These are phyloP conservation scores for Artemia sinica DNA, from an alignment of 2,888 invertebrate species.

Conservation along the genomic window DNA sequence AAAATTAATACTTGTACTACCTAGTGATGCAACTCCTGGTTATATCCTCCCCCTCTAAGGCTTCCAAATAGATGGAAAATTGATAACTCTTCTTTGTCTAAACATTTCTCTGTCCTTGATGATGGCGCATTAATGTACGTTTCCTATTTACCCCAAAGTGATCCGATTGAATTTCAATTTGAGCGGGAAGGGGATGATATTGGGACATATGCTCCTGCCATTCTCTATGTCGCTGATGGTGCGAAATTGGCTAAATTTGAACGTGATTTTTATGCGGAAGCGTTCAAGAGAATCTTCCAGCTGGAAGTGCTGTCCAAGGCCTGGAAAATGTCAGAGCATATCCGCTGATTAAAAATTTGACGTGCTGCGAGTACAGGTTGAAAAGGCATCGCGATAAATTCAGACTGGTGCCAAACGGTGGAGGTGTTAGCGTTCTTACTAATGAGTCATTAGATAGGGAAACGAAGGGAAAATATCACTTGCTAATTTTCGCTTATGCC, in stretches of 20 bases:
- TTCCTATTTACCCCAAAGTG: background rate
- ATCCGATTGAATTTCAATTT: background rate
- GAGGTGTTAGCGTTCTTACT: slow-evolving; percentile 55
- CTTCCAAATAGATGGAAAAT: slow-evolving; percentile 1
- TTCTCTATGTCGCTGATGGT: slow-evolving; percentile 3
- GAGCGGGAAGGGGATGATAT: background rate
- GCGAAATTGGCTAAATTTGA: slow-evolving; percentile 11
- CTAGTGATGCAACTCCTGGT: background rate
- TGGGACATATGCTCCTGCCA: background rate
- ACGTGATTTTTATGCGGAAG: slow-evolving; percentile 31
- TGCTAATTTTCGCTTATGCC: slow-evolving; percentile 63
- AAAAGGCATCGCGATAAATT: slow-evolving; percentile 39
- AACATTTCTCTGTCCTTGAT: slow-evolving; percentile 1
- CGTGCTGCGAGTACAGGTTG: slow-evolving; percentile 52
- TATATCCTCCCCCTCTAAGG: slow-evolving; percentile 3
- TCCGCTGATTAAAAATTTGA: slow-evolving; percentile 58
- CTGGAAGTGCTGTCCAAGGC: slow-evolving; percentile 50
- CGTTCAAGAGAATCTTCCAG: slow-evolving; percentile 55
- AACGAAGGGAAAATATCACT: slow-evolving; percentile 46
- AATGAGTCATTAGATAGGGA: slow-evolving; percentile 62
- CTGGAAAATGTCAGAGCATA: slow-evolving; percentile 55
- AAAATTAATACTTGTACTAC: background rate
- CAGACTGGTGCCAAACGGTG: slow-evolving; percentile 26
- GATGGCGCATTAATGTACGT: background rate
- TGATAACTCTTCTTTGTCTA: slow-evolving; percentile 5